phyloP scores from a whole-genome alignment of 2,113 vertebrate species.

The Xyrauchen texanus region DNA sequence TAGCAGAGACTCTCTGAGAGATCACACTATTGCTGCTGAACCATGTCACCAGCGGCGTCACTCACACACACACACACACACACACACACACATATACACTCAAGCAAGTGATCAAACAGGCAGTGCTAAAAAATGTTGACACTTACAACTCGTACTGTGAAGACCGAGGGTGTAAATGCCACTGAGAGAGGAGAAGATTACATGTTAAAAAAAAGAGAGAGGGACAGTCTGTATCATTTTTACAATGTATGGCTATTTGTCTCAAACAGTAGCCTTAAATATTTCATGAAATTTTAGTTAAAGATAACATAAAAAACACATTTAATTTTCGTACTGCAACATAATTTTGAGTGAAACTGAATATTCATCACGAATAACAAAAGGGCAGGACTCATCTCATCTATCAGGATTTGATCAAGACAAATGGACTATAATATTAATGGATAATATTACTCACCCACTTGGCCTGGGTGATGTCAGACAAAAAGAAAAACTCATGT shows the following conservation, averaged over 20 bases:
- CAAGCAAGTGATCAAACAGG: conserved; percentile 43
- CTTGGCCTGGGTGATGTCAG: too few relatives aligned
- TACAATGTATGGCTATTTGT: conserved; percentile 15
- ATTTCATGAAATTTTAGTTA: background rate
- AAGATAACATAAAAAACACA: background rate
- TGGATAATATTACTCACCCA: too few relatives aligned
- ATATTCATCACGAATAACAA: too few relatives aligned
- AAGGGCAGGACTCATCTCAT: too few relatives aligned
- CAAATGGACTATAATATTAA: too few relatives aligned
- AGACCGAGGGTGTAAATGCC: conserved; percentile 19
- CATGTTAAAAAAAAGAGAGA: background rate
- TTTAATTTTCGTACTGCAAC: too few relatives aligned
- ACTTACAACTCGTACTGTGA: conserved; percentile 33
- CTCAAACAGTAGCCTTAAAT: background rate
- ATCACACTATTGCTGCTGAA: conserved; percentile 45
- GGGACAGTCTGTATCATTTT: background rate
- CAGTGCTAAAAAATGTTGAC: conserved; percentile 44
- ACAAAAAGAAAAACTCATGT: too few relatives aligned
- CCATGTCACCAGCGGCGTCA: conserved; percentile 35
- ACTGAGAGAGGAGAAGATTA: conserved; percentile 1
- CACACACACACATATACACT: conserved; percentile 9
- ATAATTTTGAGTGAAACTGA: too few relatives aligned
- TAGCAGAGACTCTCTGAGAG: conserved; percentile 45
- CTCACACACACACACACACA: background rate
- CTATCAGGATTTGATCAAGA: too few relatives aligned